Evolutionary conservation across 2,888 invertebrate species (phyloP).

Genomic region (Notodonta ziczac): DNA sequence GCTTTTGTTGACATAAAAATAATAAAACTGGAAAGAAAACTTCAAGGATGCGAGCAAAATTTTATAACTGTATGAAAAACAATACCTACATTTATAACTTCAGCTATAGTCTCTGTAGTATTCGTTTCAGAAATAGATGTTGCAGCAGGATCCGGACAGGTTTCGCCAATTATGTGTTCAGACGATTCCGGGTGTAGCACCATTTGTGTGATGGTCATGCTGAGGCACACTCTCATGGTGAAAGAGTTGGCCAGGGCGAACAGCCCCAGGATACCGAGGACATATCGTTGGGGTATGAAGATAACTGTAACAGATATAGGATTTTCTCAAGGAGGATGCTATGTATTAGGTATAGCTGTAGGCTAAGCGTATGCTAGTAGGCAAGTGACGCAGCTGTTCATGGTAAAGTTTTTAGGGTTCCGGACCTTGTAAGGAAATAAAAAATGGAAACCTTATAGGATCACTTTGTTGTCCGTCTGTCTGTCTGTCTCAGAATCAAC

Average conservation of each 20-base stretch:
- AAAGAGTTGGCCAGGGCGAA: constrained; percentile 89
- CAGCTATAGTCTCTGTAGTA: background rate
- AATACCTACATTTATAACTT: constrained; percentile 1
- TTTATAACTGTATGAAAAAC: background rate
- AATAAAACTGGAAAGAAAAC: too few relatives aligned
- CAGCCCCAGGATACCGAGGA: constrained; percentile 88
- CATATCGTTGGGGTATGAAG: constrained; percentile 87
- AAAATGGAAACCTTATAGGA: too few relatives aligned
- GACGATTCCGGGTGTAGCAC: constrained; percentile 64
- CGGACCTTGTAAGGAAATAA: too few relatives aligned
- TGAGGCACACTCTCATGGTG: constrained; percentile 89
- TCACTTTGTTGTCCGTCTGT: too few relatives aligned
- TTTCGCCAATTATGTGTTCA: constrained; percentile 76
- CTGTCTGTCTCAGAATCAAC: too few relatives aligned
- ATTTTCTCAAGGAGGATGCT: too few relatives aligned
- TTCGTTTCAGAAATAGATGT: constrained; percentile 17
- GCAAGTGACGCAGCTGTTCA: too few relatives aligned
- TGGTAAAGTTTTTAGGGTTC: too few relatives aligned
- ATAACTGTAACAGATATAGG: constrained; percentile 70
- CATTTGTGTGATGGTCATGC: constrained; percentile 89
- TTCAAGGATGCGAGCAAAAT: too few relatives aligned
- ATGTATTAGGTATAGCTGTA: too few relatives aligned
- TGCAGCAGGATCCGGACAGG: constrained; percentile 68
- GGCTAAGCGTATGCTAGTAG: too few relatives aligned
- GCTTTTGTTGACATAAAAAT: too few relatives aligned